Percentiles rank a stretch among this genome's conserved stretches.
phyloP scores from a whole-genome alignment of 53 echinoderm and acorn worm species.

The Holothuria leucospilota region DNA sequence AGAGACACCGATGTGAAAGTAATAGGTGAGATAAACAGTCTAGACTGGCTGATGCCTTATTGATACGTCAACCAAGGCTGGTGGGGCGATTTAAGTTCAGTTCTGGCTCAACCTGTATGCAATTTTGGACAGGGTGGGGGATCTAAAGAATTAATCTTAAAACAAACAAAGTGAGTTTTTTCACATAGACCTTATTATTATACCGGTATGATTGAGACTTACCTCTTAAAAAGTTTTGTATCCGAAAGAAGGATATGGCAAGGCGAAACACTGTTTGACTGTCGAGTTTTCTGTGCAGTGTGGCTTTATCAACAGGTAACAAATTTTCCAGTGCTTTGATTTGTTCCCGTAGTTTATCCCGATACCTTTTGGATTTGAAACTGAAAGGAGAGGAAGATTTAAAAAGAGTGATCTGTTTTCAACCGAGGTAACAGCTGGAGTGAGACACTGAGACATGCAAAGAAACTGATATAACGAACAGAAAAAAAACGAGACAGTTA shows the following conservation, averaged over 20 bases:
- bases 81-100: too few species aligned
- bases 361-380: conserved; percentile 98
- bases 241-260: conserved; percentile 97
- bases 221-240: conserved; percentile 93
- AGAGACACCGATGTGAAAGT: too few species aligned
- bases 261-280: conserved; percentile 98
- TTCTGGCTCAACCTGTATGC: too few species aligned
- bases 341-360: conserved; percentile 99
- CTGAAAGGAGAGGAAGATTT: conserved; percentile 35
- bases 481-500: conserved; percentile 28
- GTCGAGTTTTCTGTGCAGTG: conserved; percentile 95
- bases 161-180: too few species aligned
- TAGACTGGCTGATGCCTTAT: too few species aligned
- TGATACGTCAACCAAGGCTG: too few species aligned
- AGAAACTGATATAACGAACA: neutral
- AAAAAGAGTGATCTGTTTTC: conserved; percentile 19
- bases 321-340: conserved; percentile 96
- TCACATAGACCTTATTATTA: too few species aligned
- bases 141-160: too few species aligned
- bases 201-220: conserved; percentile 20
- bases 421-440: neutral
- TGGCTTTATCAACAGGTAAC: conserved; percentile 94
- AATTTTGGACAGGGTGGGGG: too few species aligned
- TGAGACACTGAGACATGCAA: conserved; percentile 19
- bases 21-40: too few species aligned